These are phyloP conservation scores for Argya squamiceps DNA, from an alignment of 2,797 vertebrate genomes.

Conservation along the genomic window DNA sequence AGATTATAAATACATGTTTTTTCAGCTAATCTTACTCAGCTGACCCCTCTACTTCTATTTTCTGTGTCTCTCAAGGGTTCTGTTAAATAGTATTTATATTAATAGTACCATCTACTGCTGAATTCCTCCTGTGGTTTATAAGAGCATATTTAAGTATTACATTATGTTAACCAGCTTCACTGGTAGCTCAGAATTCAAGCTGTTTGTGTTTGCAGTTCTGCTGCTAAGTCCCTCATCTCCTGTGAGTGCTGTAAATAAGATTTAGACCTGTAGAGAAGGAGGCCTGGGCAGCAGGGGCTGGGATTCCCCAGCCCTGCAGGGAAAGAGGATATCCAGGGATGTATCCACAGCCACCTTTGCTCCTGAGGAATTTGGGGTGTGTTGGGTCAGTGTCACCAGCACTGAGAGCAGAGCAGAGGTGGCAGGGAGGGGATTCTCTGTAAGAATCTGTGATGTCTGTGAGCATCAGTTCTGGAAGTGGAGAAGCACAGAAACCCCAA, in stretches of 20 bases:
- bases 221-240: background rate
- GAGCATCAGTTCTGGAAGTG: background rate
- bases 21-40: background rate
- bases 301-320: background rate
- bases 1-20: background rate
- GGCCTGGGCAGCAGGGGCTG: background rate
- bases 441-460: background rate
- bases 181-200: background rate
- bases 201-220: background rate
- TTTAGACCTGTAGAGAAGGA: background rate
- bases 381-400: background rate
- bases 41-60: slow-evolving; percentile 3
- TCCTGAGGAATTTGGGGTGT: rapidly evolving
- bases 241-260: background rate
- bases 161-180: slow-evolving; percentile 33
- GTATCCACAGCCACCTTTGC: background rate
- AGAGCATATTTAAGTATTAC: slow-evolving; percentile 55
- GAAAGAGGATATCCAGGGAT: background rate
- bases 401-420: background rate
- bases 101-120: slow-evolving; percentile 38
- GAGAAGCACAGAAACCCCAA: rapidly evolving
- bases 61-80: slow-evolving; percentile 24
- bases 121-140: slow-evolving; percentile 55
- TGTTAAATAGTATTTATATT: slow-evolving; percentile 55
- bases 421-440: background rate